Evolutionary conservation across 35 echinoderm and acorn worm species (phyloP), one percentile per base, ranked within the genome.

Genomic region (Lytechinus variegatus): DNA sequence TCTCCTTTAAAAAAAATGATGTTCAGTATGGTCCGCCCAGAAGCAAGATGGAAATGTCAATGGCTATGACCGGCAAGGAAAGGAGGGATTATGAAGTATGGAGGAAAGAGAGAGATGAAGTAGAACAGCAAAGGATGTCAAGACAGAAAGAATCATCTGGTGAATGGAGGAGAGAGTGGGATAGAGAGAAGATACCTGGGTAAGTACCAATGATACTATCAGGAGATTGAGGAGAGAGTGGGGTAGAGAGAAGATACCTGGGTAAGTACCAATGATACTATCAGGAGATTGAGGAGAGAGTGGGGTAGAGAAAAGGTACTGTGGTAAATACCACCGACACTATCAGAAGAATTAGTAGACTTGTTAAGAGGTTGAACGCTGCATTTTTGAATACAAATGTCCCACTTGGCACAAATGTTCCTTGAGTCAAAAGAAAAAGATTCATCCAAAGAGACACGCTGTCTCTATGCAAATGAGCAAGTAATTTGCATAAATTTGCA

Each of bases 91-190:
- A 99, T 66, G 97, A 97, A 92, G 86, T 95, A 24, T 99, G 98
- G 98, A 99, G 96, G 87, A 96, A 94, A 87, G 98, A 99, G 53
- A 89, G 98, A 52, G 98, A 99, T 28, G 95, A 95, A 93, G 96
- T 98, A 8, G 98, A 99, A 52, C 96, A 99, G 60, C 94, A 99
- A 61, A 94, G 98, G 27, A 51, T 99, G 28, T 93, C 95, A 8
- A 86, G 98, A 94, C 98, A 99, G 27, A 95, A 98, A 57, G 94
- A 96, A 53, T 57, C 95, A 10, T 87, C 97, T 14, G 95, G 97
- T 54, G 96, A 97, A 87, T 97, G 97, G 96, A 95, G 94, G 44
- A 95, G 96, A 87, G 94, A 97, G 54, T 99, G 98, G 98, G 97
- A 98, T 86, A 95, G 96, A 72, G 97, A 97, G 57, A 95, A 97